Base-by-base conservation (phyloP, 1,140 invertebrate genomes). In the Solenopsis fugax region DNA sequence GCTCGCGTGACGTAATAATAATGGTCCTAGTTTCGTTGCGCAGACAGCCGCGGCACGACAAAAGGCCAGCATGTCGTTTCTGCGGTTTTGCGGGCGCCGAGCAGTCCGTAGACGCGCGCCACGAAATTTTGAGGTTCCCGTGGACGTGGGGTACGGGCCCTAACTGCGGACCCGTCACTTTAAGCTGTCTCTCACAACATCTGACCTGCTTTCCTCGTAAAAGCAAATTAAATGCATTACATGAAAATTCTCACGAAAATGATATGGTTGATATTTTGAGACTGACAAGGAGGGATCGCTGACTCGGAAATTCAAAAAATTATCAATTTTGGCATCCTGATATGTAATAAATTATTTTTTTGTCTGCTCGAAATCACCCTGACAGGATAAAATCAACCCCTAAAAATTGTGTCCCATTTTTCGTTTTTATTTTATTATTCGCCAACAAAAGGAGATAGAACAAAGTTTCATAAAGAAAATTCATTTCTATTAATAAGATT, bases 71-170 rank as follows among this genome's bases (percentile, higher is more conserved):
- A 93, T 94, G 94, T 92, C 90, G 92, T 93, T 87, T 92, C 81
- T 95, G 94, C 86, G 94, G 94, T 94, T 94, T 94, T 90, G 91
- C 93, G 91, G 87, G 75, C 88, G 75, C 71, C 72, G 80, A 84
- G 65, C 86, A 87, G 87, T 89, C 73, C 58, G 52, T 84, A 18
- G 58, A 64, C 69, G 75, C 60, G 80, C 88, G 86, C 90, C 89
- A 84, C 71, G 77, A 90, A 90, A 84, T 90, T 90, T 89, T 45
- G 64, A 45, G 71, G n/a, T 48, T 21, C 29, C 2, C 48, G 12
- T 18, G 4, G 12, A 50, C 41, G 80, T 29, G 54, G 9, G 37
- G 37, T 18, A 80, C 29, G 45, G 48, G 48, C 67, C 56, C 29
- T 58, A 71, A 71, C 78, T 73, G 69, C 52, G n/a, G 29, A 45